Base-by-base conservation (phyloP, 2,797 vertebrate genomes). In the Galaxias olidus region DNA sequence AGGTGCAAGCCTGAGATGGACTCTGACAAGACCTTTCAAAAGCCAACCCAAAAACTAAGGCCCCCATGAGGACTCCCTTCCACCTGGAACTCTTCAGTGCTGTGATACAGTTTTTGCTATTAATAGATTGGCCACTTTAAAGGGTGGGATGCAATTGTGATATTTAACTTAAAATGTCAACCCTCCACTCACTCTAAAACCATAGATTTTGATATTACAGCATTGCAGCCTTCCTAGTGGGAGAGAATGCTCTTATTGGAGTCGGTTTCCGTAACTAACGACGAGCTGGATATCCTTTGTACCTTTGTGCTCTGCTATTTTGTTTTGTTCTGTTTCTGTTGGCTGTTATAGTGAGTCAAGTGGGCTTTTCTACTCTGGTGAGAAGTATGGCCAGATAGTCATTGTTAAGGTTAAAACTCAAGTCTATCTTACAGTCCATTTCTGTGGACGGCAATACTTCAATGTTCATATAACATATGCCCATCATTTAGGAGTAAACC, bases 1-100 rank as follows among this genome's bases (percentile, higher is more conserved):
- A 99, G 88, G 95, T 98, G 73, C 95, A 98, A 86, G 95, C 94
- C 72, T 99, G 90, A 96, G 77, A 40, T 69, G 63, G 61, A 69
- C 60, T 51, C 71, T 43, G 49, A 48, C 54, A 46, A 57, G 65
- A 78, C 74, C 42, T 43, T 69, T 73, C 19, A 57, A 65, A 71
- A 86, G 73, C 81, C 80, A 83, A 87, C 82, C 14, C 59, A 73
- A 69, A 77, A 79, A 88, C 65, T 75, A 59, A 41, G 68, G 72
- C 80, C 79, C 82, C 60, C 6, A 47, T 72, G 66, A 68, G 48
- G 70, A 53, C 62, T 73, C 20, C 45, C 51, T 50, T 86, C 84
- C 66, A 75, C 79, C 81, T 86, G 87, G 75, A 92, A 91, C 68
- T 58, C 77, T 63, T 68, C 77, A 82, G 81, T 58, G 74, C 77